These are phyloP conservation scores for Gallinago nigripennis DNA, from an alignment of 2,797 vertebrate genomes.

Conservation along the genomic window DNA sequence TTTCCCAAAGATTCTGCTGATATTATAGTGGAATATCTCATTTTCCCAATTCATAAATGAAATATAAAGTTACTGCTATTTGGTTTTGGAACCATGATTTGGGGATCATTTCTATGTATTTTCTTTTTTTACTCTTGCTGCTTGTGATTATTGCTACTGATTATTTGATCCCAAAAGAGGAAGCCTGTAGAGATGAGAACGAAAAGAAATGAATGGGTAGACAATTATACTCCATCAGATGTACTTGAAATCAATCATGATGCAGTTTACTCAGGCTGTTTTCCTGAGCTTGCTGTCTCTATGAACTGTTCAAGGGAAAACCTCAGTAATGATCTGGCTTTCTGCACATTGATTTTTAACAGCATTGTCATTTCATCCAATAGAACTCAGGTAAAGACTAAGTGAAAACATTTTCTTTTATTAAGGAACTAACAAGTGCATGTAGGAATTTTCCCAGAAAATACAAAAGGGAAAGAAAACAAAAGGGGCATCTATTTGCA, in stretches of 20 bases:
- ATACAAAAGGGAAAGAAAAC: neutral
- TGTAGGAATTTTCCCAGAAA: neutral
- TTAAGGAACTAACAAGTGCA: neutral
- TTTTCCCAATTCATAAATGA: neutral
- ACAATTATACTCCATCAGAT: neutral
- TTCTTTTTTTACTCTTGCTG: neutral
- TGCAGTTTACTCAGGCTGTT: neutral
- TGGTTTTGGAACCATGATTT: neutral
- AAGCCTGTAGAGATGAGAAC: neutral
- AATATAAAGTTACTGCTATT: neutral
- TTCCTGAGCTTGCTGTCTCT: slow-evolving; percentile 15
- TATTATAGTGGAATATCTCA: neutral
- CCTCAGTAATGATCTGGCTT: neutral
- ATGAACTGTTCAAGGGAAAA: slow-evolving; percentile 12
- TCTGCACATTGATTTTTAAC: slow-evolving; percentile 2
- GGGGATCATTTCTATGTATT: neutral
- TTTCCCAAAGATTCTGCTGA: neutral
- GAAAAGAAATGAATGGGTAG: slow-evolving; percentile 9
- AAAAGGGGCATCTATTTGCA: neutral
- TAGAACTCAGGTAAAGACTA: neutral
- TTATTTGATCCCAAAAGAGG: neutral
- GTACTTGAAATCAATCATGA: slow-evolving; percentile 23
- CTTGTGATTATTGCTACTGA: neutral
- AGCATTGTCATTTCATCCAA: neutral
- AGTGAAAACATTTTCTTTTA: neutral